phyloP scores from a whole-genome alignment of 2,113 vertebrate species.

The Polyodon spathula region DNA sequence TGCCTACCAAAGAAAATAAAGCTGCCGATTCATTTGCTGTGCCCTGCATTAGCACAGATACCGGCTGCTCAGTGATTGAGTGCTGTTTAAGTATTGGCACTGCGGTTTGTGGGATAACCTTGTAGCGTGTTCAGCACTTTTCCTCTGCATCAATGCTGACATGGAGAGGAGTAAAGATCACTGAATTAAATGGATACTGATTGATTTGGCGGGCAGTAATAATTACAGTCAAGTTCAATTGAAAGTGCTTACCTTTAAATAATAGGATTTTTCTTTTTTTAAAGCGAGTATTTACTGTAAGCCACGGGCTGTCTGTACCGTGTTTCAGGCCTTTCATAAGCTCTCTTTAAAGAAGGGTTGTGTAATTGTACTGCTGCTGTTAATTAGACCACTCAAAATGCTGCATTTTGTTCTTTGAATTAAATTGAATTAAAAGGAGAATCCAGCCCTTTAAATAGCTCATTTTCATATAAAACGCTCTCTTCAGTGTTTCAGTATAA shows the following conservation, averaged over 20 bases:
- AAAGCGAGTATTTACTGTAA: too few species aligned
- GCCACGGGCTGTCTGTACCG: too few species aligned
- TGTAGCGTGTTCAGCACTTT: slow-evolving; percentile 47
- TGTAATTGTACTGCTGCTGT: too few species aligned
- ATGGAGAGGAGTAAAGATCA: slow-evolving; percentile 27
- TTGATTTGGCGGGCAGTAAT: slow-evolving; percentile 36
- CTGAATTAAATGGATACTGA: slow-evolving; percentile 51
- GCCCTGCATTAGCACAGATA: slow-evolving; percentile 42
- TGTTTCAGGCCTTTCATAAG: too few species aligned
- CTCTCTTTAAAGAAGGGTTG: too few species aligned
- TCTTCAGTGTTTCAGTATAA: too few species aligned
- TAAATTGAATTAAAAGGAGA: too few species aligned
- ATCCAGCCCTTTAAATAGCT: too few species aligned
- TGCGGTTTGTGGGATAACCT: slow-evolving; percentile 39
- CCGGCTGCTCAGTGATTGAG: slow-evolving; percentile 45
- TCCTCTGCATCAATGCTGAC: slow-evolving; percentile 37
- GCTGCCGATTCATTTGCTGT: slow-evolving; percentile 26
- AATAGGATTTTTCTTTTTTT: not conserved
- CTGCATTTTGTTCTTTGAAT: too few species aligned
- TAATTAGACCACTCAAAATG: too few species aligned
- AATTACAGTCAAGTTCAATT: slow-evolving; percentile 19
- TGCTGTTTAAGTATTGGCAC: slow-evolving; percentile 43
- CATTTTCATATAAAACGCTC: too few species aligned
- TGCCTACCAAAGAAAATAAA: too few species aligned
- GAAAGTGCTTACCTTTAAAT: not conserved